A percentile compares a stretch with the other conserved stretches of the same genome.
Evolutionary conservation across 2,797 vertebrate species (phyloP).

Genomic region (Propithecus perrieri): DNA sequence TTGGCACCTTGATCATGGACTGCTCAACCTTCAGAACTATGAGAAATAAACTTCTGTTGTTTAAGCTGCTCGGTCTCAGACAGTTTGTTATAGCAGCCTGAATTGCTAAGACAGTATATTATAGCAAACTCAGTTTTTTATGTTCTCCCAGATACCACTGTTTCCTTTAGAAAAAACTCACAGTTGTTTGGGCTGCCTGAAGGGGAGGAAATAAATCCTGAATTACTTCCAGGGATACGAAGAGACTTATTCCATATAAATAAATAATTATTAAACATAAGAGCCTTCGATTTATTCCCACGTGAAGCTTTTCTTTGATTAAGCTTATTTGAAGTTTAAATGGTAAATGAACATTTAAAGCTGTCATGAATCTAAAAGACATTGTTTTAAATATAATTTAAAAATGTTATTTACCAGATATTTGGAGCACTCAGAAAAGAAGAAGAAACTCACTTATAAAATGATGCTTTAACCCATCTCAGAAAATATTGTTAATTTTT

Average conservation of each 20-base stretch:
- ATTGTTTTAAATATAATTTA: not conserved
- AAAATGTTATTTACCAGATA: not conserved
- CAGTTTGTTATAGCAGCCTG: not conserved
- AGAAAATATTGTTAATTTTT: not conserved
- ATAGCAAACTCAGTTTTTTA: not conserved
- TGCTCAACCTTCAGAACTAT: not conserved
- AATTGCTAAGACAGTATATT: not conserved
- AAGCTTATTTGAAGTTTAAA: not conserved
- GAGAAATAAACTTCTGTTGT: not conserved
- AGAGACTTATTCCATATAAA: conserved; percentile 1
- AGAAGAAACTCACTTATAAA: not conserved
- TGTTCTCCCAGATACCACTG: not conserved
- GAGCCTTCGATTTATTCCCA: not conserved
- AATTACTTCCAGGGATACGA: not conserved
- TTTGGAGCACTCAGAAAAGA: not conserved
- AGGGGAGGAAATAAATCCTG: not conserved
- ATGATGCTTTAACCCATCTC: not conserved
- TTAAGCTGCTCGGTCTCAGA: not conserved
- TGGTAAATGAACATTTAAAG: not conserved
- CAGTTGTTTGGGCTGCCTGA: not conserved
- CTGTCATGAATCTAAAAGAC: not conserved
- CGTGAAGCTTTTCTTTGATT: conserved; percentile 6
- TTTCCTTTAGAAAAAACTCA: conserved; percentile 1
- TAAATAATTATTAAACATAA: not conserved
- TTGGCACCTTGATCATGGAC: not conserved